Percentiles rank a stretch among this genome's conserved stretches.
These are phyloP conservation scores for Lucinisca nassula DNA, from an alignment of 2,888 invertebrate genomes.

Conservation along the genomic window DNA sequence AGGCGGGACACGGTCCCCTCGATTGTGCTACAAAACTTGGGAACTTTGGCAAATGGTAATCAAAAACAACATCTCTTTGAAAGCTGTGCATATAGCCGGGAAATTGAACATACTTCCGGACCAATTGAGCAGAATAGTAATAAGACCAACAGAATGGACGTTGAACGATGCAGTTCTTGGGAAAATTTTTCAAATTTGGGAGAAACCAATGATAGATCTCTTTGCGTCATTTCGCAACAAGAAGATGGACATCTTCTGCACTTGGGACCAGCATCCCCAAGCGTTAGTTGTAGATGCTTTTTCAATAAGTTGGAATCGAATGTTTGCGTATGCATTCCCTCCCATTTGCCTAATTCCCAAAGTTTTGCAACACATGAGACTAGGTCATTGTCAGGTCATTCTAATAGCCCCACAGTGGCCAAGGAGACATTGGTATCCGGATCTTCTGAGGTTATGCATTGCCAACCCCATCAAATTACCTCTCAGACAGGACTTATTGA, in stretches of 20 bases:
- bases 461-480: slow-evolving; percentile 26
- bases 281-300: slow-evolving; percentile 42
- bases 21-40: too few relatives aligned
- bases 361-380: slow-evolving; percentile 27
- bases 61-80: slow-evolving; percentile 13
- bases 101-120: slow-evolving; percentile 48
- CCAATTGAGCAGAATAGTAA: slow-evolving; percentile 13
- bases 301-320: neutral
- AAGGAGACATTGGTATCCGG: too few relatives aligned
- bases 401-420: slow-evolving; percentile 46
- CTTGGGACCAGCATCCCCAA: too few relatives aligned
- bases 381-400: slow-evolving; percentile 32
- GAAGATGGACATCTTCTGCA: slow-evolving; percentile 27
- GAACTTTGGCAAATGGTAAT: slow-evolving; percentile 31
- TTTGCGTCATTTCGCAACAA: neutral
- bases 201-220: neutral
- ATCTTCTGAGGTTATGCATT: too few relatives aligned
- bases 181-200: slow-evolving; percentile 35
- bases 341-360: slow-evolving; percentile 42
- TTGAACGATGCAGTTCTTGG: neutral
- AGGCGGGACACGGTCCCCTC: neutral
- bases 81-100: slow-evolving; percentile 46
- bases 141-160: slow-evolving; percentile 43
- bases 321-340: slow-evolving; percentile 41
- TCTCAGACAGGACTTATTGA: neutral